Conservation (phyloP, 1,140 invertebrate genomes). For the Caenorhabditis latens region DNA sequence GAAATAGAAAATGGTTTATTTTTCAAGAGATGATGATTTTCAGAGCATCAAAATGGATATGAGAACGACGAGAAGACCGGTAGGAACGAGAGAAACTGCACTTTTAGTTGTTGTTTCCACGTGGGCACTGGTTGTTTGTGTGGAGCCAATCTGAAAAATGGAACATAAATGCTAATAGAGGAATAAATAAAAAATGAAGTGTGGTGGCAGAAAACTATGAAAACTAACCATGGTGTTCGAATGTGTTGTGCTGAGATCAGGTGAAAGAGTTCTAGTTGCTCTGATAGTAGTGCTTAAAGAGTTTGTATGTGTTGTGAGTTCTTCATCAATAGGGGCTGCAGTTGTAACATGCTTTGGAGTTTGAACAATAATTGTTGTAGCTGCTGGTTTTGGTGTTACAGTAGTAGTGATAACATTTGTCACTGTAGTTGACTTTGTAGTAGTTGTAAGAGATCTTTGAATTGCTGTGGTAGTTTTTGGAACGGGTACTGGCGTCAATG, state of each 20-base stretch:
- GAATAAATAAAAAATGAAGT: no score
- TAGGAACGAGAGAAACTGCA: background rate
- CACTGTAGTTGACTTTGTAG: background rate
- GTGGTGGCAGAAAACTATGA: no score
- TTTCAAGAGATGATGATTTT: background rate
- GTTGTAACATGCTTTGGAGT: background rate
- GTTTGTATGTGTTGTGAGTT: background rate
- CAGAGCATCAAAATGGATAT: background rate
- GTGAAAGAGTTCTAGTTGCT: background rate
- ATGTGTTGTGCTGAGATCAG: background rate
- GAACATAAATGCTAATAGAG: background rate
- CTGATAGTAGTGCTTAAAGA: background rate
- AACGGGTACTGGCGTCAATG: no score
- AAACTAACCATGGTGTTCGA: background rate
- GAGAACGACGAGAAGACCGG: slow-evolving; percentile 5
- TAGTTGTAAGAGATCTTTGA: no score
- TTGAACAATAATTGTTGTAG: background rate
- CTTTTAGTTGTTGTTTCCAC: slow-evolving; percentile 16
- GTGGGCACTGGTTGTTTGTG: background rate
- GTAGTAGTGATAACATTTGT: background rate
- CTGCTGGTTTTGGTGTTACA: background rate
- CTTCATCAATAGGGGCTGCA: no score
- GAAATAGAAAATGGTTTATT: background rate
- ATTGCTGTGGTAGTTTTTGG: no score
- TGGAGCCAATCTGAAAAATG: background rate